phyloP scores from a whole-genome alignment of 2,888 invertebrate genomes.

The Cyclophora punctaria region DNA sequence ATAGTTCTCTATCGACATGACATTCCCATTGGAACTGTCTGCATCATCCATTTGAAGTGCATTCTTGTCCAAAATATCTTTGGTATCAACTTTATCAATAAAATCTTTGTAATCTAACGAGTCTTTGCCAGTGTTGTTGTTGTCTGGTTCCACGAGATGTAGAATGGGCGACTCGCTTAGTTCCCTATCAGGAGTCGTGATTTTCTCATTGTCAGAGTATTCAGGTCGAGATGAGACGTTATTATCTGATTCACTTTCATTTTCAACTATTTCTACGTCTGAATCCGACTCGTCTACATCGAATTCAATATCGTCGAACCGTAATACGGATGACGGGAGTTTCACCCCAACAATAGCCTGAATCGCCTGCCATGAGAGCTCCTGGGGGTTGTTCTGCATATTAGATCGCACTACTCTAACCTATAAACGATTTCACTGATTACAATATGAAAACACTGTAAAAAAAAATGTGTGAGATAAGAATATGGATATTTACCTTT shows the following conservation, averaged over 20 bases:
- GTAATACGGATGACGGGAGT: slow-evolving; percentile 69
- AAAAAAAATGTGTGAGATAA: slow-evolving; percentile 19
- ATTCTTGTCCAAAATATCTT: slow-evolving; percentile 55
- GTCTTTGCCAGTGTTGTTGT: slow-evolving; percentile 61
- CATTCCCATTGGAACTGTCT: slow-evolving; percentile 68
- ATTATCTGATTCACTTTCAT: slow-evolving; percentile 70
- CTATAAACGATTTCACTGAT: slow-evolving; percentile 69
- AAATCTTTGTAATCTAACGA: slow-evolving; percentile 57
- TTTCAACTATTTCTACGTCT: slow-evolving; percentile 71
- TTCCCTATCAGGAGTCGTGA: slow-evolving; percentile 57
- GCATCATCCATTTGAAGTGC: slow-evolving; percentile 56
- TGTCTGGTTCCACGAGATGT: slow-evolving; percentile 66
- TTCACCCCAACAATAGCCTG: slow-evolving; percentile 74
- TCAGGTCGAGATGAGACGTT: slow-evolving; percentile 64
- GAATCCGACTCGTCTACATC: slow-evolving; percentile 71
- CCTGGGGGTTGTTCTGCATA: slow-evolving; percentile 77
- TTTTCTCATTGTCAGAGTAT: slow-evolving; percentile 66
- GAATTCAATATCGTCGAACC: slow-evolving; percentile 72
- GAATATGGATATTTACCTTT: slow-evolving; percentile 53
- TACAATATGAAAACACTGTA: slow-evolving; percentile 42
- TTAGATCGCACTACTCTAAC: slow-evolving; percentile 74
- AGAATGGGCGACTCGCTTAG: slow-evolving; percentile 64
- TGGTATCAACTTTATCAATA: slow-evolving; percentile 58
- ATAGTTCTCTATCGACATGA: slow-evolving; percentile 71
- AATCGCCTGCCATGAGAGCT: slow-evolving; percentile 76